phyloP scores from a whole-genome alignment of 2,113 vertebrate species.

The Hydropotes inermis region DNA sequence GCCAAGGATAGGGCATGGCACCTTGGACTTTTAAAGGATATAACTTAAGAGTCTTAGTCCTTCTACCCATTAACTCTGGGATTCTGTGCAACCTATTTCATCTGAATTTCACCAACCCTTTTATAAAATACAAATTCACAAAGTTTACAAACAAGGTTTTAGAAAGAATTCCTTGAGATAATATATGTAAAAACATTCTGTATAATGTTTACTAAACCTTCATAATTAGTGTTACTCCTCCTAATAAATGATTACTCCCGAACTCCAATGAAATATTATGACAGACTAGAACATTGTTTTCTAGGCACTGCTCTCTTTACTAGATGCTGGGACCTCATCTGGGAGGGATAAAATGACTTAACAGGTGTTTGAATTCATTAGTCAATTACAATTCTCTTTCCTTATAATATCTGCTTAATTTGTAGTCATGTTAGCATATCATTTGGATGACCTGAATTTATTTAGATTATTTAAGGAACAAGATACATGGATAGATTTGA shows the following conservation, averaged over 20 bases:
- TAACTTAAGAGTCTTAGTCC: neutral
- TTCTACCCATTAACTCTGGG: neutral
- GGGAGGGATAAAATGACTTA: slow-evolving; percentile 30
- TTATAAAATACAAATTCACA: neutral
- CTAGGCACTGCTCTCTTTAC: neutral
- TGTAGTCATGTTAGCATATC: neutral
- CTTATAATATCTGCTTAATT: slow-evolving; percentile 33
- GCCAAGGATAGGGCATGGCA: too few relatives aligned
- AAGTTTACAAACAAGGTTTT: neutral
- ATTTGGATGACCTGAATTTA: slow-evolving; percentile 26
- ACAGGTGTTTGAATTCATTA: slow-evolving; percentile 62
- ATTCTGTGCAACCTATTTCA: neutral
- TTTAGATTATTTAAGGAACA: slow-evolving; percentile 5
- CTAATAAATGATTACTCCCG: neutral
- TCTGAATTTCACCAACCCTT: neutral
- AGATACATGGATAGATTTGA: neutral
- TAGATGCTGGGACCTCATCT: neutral
- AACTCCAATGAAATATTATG: neutral
- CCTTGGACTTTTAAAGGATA: neutral
- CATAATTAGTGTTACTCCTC: neutral
- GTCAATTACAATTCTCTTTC: slow-evolving; percentile 42
- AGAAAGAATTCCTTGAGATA: neutral
- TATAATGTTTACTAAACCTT: slow-evolving; percentile 39
- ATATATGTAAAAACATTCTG: neutral
- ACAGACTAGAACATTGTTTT: neutral